Conservation (phyloP, 2,888 invertebrate species). For the Blastobasis adustella region DNA sequence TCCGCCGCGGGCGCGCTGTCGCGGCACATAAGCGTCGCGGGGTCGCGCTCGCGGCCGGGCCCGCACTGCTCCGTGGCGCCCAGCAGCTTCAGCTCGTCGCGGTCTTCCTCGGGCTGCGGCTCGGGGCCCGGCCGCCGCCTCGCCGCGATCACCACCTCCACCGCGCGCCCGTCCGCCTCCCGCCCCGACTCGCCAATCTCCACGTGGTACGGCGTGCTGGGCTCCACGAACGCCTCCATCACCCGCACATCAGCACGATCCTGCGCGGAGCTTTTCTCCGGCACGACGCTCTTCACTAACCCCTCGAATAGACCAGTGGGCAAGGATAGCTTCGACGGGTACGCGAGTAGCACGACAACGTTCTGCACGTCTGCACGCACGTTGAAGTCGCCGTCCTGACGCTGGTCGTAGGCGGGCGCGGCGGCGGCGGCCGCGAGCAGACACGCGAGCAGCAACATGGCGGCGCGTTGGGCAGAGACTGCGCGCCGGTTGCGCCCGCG, state of each 20-base stretch:
- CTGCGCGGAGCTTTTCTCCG: slow-evolving; percentile 28
- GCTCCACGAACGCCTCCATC: slow-evolving; percentile 77
- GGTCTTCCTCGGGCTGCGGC: slow-evolving; percentile 23
- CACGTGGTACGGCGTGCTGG: slow-evolving; percentile 80
- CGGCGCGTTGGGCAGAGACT: slow-evolving; percentile 52
- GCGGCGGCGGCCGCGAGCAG: slow-evolving; percentile 44
- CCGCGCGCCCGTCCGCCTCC: slow-evolving; percentile 38
- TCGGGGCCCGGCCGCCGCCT: slow-evolving; percentile 39
- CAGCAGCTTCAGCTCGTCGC: slow-evolving; percentile 70
- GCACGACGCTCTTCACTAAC: slow-evolving; percentile 21
- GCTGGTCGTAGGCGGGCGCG: slow-evolving; percentile 76
- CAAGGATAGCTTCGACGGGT: slow-evolving; percentile 49
- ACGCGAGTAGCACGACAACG: slow-evolving; percentile 80
- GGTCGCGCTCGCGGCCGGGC: slow-evolving; percentile 80
- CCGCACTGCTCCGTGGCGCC: slow-evolving; percentile 85
- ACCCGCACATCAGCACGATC: slow-evolving; percentile 61
- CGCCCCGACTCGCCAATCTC: slow-evolving; percentile 67
- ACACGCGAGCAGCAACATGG: slow-evolving; percentile 44
- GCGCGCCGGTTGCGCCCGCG: slow-evolving; percentile 45
- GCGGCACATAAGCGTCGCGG: slow-evolving; percentile 77
- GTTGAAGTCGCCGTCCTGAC: slow-evolving; percentile 85
- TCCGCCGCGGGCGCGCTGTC: slow-evolving; percentile 10
- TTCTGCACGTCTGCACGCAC: slow-evolving; percentile 84
- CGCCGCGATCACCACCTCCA: slow-evolving; percentile 56
- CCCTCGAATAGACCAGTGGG: slow-evolving; percentile 28